These are phyloP conservation scores for Melanotaenia maccullochi DNA, from an alignment of 2,797 vertebrate genomes.

Conservation along the genomic window DNA sequence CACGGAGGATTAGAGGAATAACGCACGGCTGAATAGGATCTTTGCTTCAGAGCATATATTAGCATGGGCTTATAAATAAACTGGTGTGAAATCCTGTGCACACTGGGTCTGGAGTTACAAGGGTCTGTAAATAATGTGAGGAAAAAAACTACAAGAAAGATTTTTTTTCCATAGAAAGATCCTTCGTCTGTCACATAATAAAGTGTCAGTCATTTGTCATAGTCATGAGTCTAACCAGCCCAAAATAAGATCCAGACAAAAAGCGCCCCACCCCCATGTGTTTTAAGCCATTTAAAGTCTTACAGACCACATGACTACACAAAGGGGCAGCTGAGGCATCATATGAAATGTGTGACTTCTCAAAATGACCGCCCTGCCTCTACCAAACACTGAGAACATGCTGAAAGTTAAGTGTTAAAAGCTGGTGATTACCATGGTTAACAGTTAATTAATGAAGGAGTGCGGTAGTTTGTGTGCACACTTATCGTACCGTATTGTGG, in stretches of 20 bases:
- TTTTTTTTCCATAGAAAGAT: conserved; percentile 12
- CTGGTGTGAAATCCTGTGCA: conserved; percentile 40
- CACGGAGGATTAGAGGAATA: conserved; percentile 55
- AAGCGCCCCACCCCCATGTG: conserved; percentile 21
- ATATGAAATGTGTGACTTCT: conserved; percentile 72
- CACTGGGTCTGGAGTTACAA: conserved; percentile 28
- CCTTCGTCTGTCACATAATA: conserved; percentile 14
- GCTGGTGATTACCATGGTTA: not conserved
- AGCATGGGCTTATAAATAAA: conserved; percentile 53
- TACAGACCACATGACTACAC: conserved; percentile 73
- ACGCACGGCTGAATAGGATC: conserved; percentile 62
- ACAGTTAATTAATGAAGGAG: not conserved
- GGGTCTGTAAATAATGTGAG: conserved; percentile 9
- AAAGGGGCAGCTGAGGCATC: conserved; percentile 60
- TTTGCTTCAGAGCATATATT: conserved; percentile 49
- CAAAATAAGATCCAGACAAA: conserved; percentile 38
- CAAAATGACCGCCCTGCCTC: conserved; percentile 44
- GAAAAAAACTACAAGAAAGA: not conserved
- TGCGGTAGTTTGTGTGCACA: not conserved
- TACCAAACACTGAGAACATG: not conserved
- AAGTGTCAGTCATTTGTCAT: conserved; percentile 39
- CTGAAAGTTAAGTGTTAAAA: not conserved
- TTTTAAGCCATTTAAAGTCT: conserved; percentile 78
- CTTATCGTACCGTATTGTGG: conserved; percentile 81
- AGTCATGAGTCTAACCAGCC: conserved; percentile 15